A percentile compares a stretch with the other conserved stretches of the same genome.
These are phyloP conservation scores for Darwinula stevensoni DNA, from an alignment of 2,888 invertebrate genomes.

Conservation along the genomic window DNA sequence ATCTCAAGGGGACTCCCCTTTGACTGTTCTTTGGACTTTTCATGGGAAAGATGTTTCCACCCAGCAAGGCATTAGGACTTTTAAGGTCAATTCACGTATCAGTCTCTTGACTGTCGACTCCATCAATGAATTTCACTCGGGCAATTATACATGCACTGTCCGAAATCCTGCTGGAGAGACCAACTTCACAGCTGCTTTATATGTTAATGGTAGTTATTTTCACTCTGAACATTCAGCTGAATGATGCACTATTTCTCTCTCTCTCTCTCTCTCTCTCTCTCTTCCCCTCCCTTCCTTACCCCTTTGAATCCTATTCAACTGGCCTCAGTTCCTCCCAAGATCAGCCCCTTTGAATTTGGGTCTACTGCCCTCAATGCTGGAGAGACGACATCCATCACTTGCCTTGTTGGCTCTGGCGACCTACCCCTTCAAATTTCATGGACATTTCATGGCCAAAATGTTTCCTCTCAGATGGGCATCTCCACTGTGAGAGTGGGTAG, in stretches of 20 bases:
- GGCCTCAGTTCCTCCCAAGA: slow-evolving; percentile 55
- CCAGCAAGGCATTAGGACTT: slow-evolving; percentile 6
- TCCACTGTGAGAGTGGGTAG: slow-evolving; percentile 16
- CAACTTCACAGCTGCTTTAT: not conserved
- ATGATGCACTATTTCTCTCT: not conserved
- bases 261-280: not conserved
- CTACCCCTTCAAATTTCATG: slow-evolving; percentile 12
- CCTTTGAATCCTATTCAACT: too few relatives aligned
- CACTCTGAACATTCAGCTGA: not conserved
- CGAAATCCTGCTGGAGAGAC: slow-evolving; percentile 6
- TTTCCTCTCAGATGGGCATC: slow-evolving; percentile 11
- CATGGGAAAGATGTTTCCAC: slow-evolving; percentile 7
- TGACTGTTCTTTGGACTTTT: slow-evolving; percentile 13
- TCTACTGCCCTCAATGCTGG: not conserved
- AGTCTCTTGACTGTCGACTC: slow-evolving; percentile 10
- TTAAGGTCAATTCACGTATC: slow-evolving; percentile 5
- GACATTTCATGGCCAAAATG: slow-evolving; percentile 12
- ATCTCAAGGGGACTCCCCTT: not conserved
- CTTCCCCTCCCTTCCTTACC: slow-evolving; percentile 1
- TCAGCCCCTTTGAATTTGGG: slow-evolving; percentile 57
- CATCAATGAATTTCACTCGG: slow-evolving; percentile 11
- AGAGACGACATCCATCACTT: not conserved
- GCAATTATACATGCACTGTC: slow-evolving; percentile 12
- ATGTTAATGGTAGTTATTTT: not conserved
- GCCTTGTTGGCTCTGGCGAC: not conserved